phyloP scores from a whole-genome alignment of 2,888 invertebrate species.

The Bombyx huttoni region DNA sequence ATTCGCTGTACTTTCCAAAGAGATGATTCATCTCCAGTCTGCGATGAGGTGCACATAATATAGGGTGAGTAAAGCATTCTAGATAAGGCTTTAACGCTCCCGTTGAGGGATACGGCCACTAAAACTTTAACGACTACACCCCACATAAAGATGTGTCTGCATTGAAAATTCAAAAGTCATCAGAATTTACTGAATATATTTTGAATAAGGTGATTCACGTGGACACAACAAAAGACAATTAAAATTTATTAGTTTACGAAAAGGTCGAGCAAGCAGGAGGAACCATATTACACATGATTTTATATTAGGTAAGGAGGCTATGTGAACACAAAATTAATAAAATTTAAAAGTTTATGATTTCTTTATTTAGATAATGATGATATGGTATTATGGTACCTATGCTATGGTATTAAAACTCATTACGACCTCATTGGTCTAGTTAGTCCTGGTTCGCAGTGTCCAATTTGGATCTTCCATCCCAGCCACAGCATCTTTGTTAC shows the following conservation, averaged over 20 bases:
- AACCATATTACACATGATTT: too few species aligned
- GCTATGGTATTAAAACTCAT: too few species aligned
- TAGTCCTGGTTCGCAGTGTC: too few species aligned
- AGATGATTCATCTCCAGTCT: conserved; percentile 1
- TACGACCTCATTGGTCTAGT: too few species aligned
- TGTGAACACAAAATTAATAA: too few species aligned
- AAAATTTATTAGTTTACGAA: neutral
- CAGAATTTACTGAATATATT: conserved; percentile 1
- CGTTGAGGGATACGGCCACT: conserved; percentile 32
- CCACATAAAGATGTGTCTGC: conserved; percentile 17
- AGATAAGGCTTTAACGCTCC: conserved; percentile 32
- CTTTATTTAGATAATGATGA: too few species aligned
- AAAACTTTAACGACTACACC: conserved; percentile 38
- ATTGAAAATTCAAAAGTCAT: conserved; percentile 8
- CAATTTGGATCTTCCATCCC: too few species aligned
- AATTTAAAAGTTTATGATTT: too few species aligned
- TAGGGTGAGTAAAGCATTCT: conserved; percentile 16
- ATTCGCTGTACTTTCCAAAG: neutral
- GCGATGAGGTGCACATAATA: conserved; percentile 2
- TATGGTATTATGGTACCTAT: too few species aligned
- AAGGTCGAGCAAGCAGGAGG: too few species aligned
- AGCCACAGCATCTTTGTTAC: too few species aligned
- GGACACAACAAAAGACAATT: neutral
- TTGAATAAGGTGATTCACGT: neutral
- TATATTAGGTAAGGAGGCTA: too few species aligned